Base-by-base conservation (phyloP, 2,888 invertebrate genomes). In the Nomada ruficornis region DNA sequence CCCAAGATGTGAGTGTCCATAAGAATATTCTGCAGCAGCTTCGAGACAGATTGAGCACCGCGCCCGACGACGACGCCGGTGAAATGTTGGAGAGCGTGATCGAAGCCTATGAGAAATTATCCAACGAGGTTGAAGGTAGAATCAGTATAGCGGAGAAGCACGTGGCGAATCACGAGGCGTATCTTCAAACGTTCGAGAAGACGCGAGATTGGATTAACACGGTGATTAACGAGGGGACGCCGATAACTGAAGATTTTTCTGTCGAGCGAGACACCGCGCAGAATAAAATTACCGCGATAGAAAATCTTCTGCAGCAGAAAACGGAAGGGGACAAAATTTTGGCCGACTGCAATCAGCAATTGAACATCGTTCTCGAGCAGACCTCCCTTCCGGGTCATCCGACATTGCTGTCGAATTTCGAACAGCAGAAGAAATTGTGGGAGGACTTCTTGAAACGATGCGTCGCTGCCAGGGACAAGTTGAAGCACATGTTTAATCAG, bases 1-100 rank as follows among this genome's bases (percentile, higher is more conserved):
- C 97, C 52, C 98, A 98, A 94, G 98, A 98, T 93, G 97, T 98
- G 11, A 96, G 96, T 60, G 95, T 98, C 59, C 98, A 98, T 91
- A 97, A 97, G 91, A 97, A 96, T 78, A 97, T 98, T 86, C 94
- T 99, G 42, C 96, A 97, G 85, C 98, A 98, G 90, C 94, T 99
- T 7, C 96, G 97, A 86, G 97, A 97, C 20, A 97, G 98, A 93
- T 96, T 98, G 1, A 96, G 96, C 52, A 95, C 96, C 11, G 95
- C 98, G 84, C 96, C 96, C 1, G 98, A 98, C 91, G 96, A 96
- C 79, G 97, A 98, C 89, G 96, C 97, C 0, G 96, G 96, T 88
- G 95, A 96, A 47, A 97, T 97, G 92, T 95, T 98, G 15, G 95
- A 95, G 18, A 96, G 96, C 78, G 96, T 96, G n/a, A 95, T 97